These are phyloP conservation scores for Atopsyche davidsoni DNA, from an alignment of 1,140 invertebrate genomes.

Conservation along the genomic window DNA sequence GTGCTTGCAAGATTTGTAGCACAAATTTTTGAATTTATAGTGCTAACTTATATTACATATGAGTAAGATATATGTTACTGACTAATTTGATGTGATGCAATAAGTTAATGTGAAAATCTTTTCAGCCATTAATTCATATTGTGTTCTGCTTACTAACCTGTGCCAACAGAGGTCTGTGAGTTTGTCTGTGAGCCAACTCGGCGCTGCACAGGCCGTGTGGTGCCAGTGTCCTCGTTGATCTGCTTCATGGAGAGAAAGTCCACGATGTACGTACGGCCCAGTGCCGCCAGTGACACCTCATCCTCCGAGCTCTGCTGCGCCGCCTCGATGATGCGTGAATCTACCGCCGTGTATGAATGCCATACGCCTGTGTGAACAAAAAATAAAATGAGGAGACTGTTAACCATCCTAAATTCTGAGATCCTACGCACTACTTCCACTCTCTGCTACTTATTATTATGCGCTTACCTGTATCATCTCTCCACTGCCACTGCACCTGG, in stretches of 20 bases:
- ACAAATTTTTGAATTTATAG: no score
- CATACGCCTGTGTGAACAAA: constrained; percentile 43
- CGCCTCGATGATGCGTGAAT: constrained; percentile 67
- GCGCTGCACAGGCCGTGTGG: constrained; percentile 83
- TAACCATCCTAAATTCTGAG: no score
- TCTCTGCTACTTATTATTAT: neutral
- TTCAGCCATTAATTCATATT: constrained; percentile 1
- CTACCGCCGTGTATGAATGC: constrained; percentile 61
- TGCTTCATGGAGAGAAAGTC: constrained; percentile 97
- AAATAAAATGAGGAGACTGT: constrained; percentile 9
- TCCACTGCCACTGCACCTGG: constrained; percentile 91
- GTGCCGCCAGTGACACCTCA: constrained; percentile 85
- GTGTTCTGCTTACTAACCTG: no score
- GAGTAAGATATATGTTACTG: no score
- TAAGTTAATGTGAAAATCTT: no score
- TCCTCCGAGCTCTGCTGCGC: constrained; percentile 91
- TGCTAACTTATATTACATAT: no score
- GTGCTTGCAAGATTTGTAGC: no score
- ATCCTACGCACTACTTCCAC: no score
- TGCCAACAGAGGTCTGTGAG: constrained; percentile 28
- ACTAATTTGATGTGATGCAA: no score
- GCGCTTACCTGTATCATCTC: constrained; percentile 81
- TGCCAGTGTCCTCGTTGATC: constrained; percentile 96
- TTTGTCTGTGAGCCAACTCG: constrained; percentile 39
- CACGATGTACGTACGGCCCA: constrained; percentile 89